Percentiles rank a stretch among this genome's conserved stretches.
Conservation (phyloP, 1,140 invertebrate genomes). For the Anthonomus grandis region DNA sequence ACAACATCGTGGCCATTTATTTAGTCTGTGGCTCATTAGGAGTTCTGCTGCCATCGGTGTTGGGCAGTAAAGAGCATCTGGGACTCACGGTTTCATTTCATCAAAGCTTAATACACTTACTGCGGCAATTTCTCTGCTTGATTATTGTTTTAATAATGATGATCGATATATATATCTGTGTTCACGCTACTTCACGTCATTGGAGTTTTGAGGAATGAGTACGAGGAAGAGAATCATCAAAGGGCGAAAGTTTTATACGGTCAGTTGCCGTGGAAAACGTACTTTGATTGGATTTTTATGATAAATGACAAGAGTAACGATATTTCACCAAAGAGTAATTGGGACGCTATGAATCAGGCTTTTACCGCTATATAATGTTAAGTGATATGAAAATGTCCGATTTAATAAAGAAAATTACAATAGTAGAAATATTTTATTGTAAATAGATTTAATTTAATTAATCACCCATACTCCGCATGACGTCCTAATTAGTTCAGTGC, state of each 20-base stretch:
- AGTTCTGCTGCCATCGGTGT: slow-evolving; percentile 14
- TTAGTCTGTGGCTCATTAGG: slow-evolving; percentile 29
- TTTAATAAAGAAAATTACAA: too few species aligned
- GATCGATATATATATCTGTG: slow-evolving; percentile 13
- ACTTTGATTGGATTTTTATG: slow-evolving; percentile 23
- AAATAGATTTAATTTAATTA: too few species aligned
- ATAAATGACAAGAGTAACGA: slow-evolving; percentile 13
- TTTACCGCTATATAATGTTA: slow-evolving; percentile 10
- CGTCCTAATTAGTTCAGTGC: slow-evolving; percentile 22
- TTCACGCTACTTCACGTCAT: slow-evolving; percentile 17
- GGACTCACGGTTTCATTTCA: slow-evolving; percentile 2
- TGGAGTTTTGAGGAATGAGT: slow-evolving; percentile 20
- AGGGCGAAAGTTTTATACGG: slow-evolving; percentile 24
- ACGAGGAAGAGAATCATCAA: slow-evolving; percentile 25
- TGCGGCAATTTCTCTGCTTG: slow-evolving; percentile 31
- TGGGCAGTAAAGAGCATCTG: slow-evolving; percentile 18
- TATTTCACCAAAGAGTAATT: slow-evolving; percentile 17
- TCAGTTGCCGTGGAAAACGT: slow-evolving; percentile 18
- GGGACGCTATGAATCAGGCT: slow-evolving; percentile 6
- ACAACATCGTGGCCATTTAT: slow-evolving; percentile 33
- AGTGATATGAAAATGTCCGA: too few species aligned
- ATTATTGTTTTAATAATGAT: slow-evolving; percentile 14
- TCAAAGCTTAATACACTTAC: slow-evolving; percentile 6
- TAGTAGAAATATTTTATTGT: too few species aligned
- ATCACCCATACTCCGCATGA: slow-evolving; percentile 23